Conservation (phyloP, 2,888 invertebrate species). For the Amphipyra tragopoginis region DNA sequence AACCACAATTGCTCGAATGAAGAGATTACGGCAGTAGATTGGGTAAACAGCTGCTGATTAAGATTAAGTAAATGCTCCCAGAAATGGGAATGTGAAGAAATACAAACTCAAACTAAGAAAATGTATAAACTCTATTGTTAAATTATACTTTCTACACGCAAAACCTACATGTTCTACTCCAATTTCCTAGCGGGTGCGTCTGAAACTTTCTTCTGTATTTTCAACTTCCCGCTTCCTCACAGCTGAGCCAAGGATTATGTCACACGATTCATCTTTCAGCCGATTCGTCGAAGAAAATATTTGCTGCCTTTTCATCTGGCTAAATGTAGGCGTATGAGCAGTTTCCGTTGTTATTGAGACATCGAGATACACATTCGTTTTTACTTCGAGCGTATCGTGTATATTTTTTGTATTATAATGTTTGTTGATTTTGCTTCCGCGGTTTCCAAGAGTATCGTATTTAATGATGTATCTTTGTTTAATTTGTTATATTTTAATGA, state of each 20-base stretch:
- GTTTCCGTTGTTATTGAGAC: constrained; percentile 58
- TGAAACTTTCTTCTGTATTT: constrained; percentile 42
- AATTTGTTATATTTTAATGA: too few species aligned
- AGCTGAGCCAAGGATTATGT: constrained; percentile 65
- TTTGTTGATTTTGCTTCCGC: too few species aligned
- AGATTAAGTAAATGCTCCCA: too few species aligned
- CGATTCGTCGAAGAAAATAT: constrained; percentile 72
- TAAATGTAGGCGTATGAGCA: constrained; percentile 61
- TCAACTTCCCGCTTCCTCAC: constrained; percentile 27
- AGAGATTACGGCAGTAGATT: too few species aligned
- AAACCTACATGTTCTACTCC: background rate
- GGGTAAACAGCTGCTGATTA: too few species aligned
- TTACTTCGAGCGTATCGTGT: constrained; percentile 19
- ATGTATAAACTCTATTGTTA: background rate
- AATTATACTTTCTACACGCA: background rate
- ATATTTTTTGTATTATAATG: constrained; percentile 7
- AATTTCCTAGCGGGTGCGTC: constrained; percentile 11
- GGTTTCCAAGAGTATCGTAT: too few species aligned
- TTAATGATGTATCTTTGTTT: too few species aligned
- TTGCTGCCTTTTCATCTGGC: constrained; percentile 69
- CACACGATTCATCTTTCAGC: constrained; percentile 72
- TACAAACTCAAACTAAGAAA: background rate
- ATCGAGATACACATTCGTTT: constrained; percentile 41
- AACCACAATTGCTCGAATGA: too few species aligned
- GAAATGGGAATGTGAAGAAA: too few species aligned